Percentiles rank a stretch among this genome's conserved stretches.
These are phyloP conservation scores for Philopotamus ludificatus DNA, from an alignment of 1,140 invertebrate genomes.

Conservation along the genomic window DNA sequence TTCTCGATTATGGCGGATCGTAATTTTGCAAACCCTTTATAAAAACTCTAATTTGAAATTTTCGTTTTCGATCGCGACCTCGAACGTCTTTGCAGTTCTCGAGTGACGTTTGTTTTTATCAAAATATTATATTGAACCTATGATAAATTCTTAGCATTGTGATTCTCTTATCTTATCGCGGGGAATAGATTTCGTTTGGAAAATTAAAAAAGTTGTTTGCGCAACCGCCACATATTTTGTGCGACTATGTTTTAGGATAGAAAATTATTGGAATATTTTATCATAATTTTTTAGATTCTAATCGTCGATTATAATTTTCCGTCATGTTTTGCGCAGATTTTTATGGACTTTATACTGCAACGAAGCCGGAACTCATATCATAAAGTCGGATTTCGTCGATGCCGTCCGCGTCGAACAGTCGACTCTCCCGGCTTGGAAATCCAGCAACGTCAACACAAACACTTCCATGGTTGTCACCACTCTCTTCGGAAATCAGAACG, in stretches of 20 bases:
- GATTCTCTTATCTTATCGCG: too few species aligned
- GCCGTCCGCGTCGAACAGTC: slow-evolving; percentile 62
- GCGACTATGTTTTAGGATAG: not conserved
- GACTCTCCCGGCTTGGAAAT: slow-evolving; percentile 44
- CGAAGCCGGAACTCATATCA: slow-evolving; percentile 72
- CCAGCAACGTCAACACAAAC: slow-evolving; percentile 40
- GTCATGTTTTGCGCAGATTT: slow-evolving; percentile 59
- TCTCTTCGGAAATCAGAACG: slow-evolving; percentile 41
- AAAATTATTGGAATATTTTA: not conserved
- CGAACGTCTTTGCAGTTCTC: too few species aligned
- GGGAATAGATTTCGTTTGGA: too few species aligned
- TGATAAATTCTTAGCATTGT: too few species aligned
- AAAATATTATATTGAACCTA: too few species aligned
- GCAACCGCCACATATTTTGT: not conserved
- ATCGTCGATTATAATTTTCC: slow-evolving; percentile 1
- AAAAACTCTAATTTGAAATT: too few species aligned
- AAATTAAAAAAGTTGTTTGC: too few species aligned
- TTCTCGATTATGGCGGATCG: too few species aligned
- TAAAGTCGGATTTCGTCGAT: slow-evolving; percentile 72
- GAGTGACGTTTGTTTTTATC: too few species aligned
- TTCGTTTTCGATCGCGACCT: too few species aligned
- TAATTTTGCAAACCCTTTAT: too few species aligned
- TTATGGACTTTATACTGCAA: slow-evolving; percentile 84
- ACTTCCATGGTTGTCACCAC: slow-evolving; percentile 27
- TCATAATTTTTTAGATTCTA: too few species aligned